These are phyloP conservation scores for Morpho deidamia DNA, from an alignment of 2,888 invertebrate species.

Conservation along the genomic window DNA sequence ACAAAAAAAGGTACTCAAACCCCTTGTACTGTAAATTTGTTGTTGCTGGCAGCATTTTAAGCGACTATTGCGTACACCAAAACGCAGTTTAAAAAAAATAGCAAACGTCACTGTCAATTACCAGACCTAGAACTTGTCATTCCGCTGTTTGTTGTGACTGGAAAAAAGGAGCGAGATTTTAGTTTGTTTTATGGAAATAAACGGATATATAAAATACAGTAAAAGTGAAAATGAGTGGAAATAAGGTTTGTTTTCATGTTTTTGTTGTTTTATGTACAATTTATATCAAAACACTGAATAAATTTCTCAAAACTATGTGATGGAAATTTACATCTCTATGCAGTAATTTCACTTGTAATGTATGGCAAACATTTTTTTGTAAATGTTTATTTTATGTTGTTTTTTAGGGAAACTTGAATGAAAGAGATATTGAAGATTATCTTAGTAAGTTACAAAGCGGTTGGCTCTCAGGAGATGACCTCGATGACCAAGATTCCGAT, in stretches of 20 bases:
- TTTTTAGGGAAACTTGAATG: slow-evolving; percentile 37
- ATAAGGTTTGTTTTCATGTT: slow-evolving; percentile 30
- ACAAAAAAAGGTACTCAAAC: slow-evolving; percentile 35
- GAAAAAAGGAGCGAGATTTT: slow-evolving; percentile 26
- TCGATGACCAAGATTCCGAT: slow-evolving; percentile 35
- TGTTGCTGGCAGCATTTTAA: slow-evolving; percentile 36
- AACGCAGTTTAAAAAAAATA: slow-evolving; percentile 35
- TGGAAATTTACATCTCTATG: slow-evolving; percentile 36
- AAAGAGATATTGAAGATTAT: slow-evolving; percentile 34
- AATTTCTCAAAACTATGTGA: slow-evolving; percentile 37
- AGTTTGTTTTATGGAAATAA: slow-evolving; percentile 18
- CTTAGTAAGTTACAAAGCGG: slow-evolving; percentile 31
- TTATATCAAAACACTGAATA: slow-evolving; percentile 36
- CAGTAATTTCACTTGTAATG: slow-evolving; percentile 36
- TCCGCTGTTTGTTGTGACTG: slow-evolving; percentile 5
- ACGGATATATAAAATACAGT: slow-evolving; percentile 10
- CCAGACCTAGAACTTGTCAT: slow-evolving; percentile 34
- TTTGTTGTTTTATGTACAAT: slow-evolving; percentile 35
- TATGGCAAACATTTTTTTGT: slow-evolving; percentile 33
- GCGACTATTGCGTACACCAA: slow-evolving; percentile 30
- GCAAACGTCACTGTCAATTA: slow-evolving; percentile 33
- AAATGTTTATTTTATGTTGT: slow-evolving; percentile 38
- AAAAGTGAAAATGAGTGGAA: slow-evolving; percentile 31
- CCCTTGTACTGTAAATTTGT: slow-evolving; percentile 35
- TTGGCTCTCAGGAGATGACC: slow-evolving; percentile 37